phyloP scores from a whole-genome alignment of 2,888 invertebrate genomes.

The Spisula subtruncata region DNA sequence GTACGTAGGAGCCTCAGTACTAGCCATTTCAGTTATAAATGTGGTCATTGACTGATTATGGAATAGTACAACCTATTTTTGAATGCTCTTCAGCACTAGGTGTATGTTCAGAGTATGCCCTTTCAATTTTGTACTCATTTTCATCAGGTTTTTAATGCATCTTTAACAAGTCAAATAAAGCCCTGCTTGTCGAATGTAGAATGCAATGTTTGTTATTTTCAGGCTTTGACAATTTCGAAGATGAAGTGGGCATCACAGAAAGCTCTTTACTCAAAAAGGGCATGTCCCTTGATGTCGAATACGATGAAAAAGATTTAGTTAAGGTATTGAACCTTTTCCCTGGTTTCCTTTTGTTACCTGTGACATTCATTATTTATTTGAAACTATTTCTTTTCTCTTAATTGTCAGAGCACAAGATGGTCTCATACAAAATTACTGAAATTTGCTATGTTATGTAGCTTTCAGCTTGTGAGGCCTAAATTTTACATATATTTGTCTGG shows the following conservation, averaged over 20 bases:
- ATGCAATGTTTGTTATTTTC: neutral
- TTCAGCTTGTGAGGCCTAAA: neutral
- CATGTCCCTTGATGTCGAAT: slow-evolving; percentile 89
- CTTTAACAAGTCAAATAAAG: no score
- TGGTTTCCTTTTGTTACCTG: neutral
- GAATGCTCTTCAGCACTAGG: no score
- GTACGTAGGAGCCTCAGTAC: no score
- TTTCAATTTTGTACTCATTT: no score
- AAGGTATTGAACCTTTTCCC: slow-evolving; percentile 89
- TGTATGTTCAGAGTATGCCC: no score
- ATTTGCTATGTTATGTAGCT: neutral
- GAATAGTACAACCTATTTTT: no score
- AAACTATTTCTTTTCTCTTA: neutral
- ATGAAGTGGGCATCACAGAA: slow-evolving; percentile 90
- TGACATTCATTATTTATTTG: no score
- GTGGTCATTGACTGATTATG: no score
- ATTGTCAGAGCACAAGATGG: neutral
- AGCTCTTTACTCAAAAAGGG: slow-evolving; percentile 92
- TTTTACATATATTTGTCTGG: neutral
- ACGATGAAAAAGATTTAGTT: slow-evolving; percentile 91
- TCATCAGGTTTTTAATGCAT: no score
- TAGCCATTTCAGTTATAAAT: no score
- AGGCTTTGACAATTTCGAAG: slow-evolving; percentile 92
- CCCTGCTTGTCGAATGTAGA: no score
- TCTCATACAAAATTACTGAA: neutral